Percentiles rank a stretch among this genome's conserved stretches.
phyloP scores from a whole-genome alignment of 2,797 vertebrate species.

The Antrozous pallidus region DNA sequence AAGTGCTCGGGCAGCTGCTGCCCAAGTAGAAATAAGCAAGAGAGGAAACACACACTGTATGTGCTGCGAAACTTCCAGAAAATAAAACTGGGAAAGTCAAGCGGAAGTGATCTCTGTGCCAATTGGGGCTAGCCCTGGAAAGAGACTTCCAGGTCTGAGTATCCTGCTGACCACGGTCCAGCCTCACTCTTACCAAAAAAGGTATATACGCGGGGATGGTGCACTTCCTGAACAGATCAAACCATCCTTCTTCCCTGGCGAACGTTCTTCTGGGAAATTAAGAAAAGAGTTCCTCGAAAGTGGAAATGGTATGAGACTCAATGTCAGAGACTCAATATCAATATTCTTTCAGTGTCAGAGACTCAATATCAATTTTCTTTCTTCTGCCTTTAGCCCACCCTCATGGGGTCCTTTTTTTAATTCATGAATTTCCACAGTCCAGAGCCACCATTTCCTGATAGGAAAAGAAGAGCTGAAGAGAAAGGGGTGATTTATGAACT shows the following conservation, averaged over 20 bases:
- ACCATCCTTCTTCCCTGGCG: background rate
- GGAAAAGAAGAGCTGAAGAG: background rate
- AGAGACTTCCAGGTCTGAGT: background rate
- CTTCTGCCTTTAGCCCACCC: background rate
- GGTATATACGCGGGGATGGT: background rate
- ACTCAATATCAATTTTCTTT: background rate
- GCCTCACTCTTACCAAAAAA: background rate
- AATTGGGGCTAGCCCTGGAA: background rate
- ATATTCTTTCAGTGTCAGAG: too few species aligned
- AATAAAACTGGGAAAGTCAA: background rate
- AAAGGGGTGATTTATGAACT: background rate
- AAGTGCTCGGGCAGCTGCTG: background rate
- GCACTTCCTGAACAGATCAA: background rate
- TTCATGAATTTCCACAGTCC: constrained; percentile 12
- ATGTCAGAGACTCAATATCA: too few species aligned
- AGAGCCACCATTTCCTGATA: background rate
- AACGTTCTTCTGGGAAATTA: constrained; percentile 52
- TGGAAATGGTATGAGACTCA: background rate
- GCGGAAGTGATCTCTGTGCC: background rate
- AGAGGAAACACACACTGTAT: background rate
- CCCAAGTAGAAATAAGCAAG: background rate
- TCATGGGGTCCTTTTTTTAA: background rate
- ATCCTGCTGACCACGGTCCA: background rate
- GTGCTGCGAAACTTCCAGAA: background rate
- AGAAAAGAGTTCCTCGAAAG: background rate